Evolutionary conservation across 2,888 invertebrate species (phyloP).

Genomic region (Seira sanloemensis): DNA sequence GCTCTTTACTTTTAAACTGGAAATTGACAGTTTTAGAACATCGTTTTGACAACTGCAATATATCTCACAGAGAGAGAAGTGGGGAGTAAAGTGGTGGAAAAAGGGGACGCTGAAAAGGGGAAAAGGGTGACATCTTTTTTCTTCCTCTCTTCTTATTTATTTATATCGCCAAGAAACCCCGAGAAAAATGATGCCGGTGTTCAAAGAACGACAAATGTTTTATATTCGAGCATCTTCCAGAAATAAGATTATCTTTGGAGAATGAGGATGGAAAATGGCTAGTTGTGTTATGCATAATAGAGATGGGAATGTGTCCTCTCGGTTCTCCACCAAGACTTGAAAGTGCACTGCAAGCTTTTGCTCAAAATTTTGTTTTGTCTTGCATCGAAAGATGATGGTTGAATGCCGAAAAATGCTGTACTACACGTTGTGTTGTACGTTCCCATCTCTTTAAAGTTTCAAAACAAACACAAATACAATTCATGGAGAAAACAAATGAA

Average conservation of each 20-base stretch:
- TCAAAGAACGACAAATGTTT: not conserved
- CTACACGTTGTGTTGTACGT: too few relatives aligned
- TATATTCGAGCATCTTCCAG: not conserved
- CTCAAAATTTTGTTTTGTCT: too few relatives aligned
- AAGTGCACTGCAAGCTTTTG: too few relatives aligned
- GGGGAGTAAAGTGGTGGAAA: constrained; percentile 15
- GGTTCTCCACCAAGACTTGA: too few relatives aligned
- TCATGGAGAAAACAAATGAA: too few relatives aligned
- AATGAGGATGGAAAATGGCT: constrained; percentile 49
- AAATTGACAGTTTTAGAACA: constrained; percentile 66
- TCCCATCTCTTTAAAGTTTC: too few relatives aligned
- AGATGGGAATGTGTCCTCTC: too few relatives aligned
- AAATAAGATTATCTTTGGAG: constrained; percentile 45
- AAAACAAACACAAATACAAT: too few relatives aligned
- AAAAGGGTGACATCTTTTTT: constrained; percentile 15
- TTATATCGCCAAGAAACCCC: not conserved
- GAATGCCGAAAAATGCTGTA: too few relatives aligned
- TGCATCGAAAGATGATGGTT: too few relatives aligned
- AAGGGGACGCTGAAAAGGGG: not conserved
- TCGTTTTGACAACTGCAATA: constrained; percentile 64
- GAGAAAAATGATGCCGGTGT: constrained; percentile 2
- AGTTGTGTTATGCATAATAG: constrained; percentile 49
- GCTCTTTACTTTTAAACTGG: constrained; percentile 51
- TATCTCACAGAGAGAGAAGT: constrained; percentile 34
- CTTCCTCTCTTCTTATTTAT: not conserved